Evolutionary conservation across 2,113 vertebrate genomes (phyloP), one percentile per base, ranked within the genome.

Genomic region (Ammodytes marinus): DNA sequence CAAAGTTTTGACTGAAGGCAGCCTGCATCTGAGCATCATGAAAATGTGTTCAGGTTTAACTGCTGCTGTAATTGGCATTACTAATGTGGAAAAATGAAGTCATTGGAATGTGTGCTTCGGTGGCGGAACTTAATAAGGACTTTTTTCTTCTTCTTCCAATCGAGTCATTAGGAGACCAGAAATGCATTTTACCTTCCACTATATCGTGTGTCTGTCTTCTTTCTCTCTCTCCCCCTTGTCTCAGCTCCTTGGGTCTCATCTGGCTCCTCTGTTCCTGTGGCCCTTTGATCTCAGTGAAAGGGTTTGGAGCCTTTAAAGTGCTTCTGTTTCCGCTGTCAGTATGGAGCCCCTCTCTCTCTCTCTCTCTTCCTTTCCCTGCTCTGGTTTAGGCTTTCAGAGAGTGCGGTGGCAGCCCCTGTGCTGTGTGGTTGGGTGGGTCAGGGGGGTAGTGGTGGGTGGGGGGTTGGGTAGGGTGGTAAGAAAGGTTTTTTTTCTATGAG

Each of bases 211-310:
- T 71, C 77, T 0, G 19, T 71, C 73, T 53, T 63, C 64, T 64
- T 77, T 69, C 72, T 65, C 19, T 74, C 50, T 67, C 49, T 79
- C 77, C 67, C 27, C 55, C 77, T 75, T 87, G 83, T 88, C 87
- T 86, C 74, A 42, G 69, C 68, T 86, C 72, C 86, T 74, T 79
- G 81, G 84, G 87, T 91, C 91, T 90, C 84, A 85, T 86, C 84
- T 88, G 82, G 88, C 89, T 95, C 86, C 89, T 95, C 86, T 85
- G 84, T 91, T 84, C 86, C 86, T 89, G 63, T 85, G 86, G 69
- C 83, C 71, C 93, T 95, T 94, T 95, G 94, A 94, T 94, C 92
- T 94, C 80, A 9, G 74, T 91, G 92, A 93, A 93, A 92, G 89
- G 89, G 88, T 91, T 91, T 84, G 88, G 88, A 91, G 91, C 89